Conservation (phyloP, 2,888 invertebrate genomes). For the Gandaritis pyraliata region DNA sequence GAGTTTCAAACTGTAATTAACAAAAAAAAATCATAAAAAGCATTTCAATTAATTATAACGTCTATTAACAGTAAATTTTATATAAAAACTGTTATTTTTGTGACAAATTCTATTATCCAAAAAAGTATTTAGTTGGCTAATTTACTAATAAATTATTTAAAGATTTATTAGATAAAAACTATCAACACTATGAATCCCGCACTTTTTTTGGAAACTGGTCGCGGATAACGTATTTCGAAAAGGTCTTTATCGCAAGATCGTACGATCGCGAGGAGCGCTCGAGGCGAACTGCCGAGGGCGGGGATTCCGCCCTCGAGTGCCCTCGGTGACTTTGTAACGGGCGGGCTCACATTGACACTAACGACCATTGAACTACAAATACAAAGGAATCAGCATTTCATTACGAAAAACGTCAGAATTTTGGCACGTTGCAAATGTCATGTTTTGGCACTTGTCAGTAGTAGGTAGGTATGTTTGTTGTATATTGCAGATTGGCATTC, state of each 20-base stretch:
- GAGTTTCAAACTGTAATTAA: too few species aligned
- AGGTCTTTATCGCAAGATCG: neutral
- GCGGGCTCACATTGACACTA: constrained; percentile 27
- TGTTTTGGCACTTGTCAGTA: too few species aligned
- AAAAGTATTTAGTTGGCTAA: too few species aligned
- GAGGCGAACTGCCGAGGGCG: constrained; percentile 79
- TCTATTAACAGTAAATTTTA: neutral
- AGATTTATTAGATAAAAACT: too few species aligned
- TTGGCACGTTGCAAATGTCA: too few species aligned
- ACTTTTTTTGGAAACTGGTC: constrained; percentile 2
- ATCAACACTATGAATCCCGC: too few species aligned
- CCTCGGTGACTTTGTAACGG: constrained; percentile 19
- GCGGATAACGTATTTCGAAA: constrained; percentile 5
- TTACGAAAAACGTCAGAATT: too few species aligned
- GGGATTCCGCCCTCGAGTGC: constrained; percentile 62
- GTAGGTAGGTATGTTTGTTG: too few species aligned
- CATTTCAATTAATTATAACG: neutral
- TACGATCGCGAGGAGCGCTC: constrained; percentile 56
- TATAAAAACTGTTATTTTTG: neutral
- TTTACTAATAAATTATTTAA: too few species aligned
- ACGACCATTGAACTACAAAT: constrained; percentile 41
- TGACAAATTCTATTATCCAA: too few species aligned
- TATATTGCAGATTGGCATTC: too few species aligned
- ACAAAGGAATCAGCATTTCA: too few species aligned
- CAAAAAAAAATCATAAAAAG: neutral